These are phyloP conservation scores for Silurus lanzhouensis DNA, from an alignment of 2,797 vertebrate species.

Conservation along the genomic window DNA sequence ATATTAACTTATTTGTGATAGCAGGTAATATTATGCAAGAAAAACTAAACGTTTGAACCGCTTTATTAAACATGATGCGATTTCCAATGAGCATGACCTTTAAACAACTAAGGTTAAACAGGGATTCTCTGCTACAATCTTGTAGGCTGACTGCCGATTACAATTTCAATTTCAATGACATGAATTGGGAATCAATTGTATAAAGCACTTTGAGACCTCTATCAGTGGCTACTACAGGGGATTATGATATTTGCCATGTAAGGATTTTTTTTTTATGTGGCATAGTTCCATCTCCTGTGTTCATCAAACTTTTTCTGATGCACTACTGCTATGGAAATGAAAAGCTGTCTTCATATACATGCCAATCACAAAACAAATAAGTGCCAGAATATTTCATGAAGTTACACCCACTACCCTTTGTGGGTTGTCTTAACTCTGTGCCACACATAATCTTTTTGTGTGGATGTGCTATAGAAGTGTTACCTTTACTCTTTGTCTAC, in stretches of 20 bases:
- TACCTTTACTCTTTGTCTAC: slow-evolving; percentile 24
- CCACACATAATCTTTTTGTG: slow-evolving; percentile 59
- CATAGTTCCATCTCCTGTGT: slow-evolving; percentile 29
- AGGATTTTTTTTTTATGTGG: slow-evolving; percentile 13
- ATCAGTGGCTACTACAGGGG: slow-evolving; percentile 24
- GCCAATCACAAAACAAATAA: slow-evolving; percentile 65
- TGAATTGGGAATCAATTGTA: neutral
- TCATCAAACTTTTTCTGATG: slow-evolving; percentile 27
- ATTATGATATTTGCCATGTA: slow-evolving; percentile 20
- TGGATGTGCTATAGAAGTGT: slow-evolving; percentile 32
- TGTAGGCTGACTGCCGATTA: neutral
- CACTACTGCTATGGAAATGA: slow-evolving; percentile 53
- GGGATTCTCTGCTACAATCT: neutral
- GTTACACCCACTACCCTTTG: slow-evolving; percentile 68
- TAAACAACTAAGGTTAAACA: slow-evolving; percentile 21
- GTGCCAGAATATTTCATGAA: slow-evolving; percentile 78
- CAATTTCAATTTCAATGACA: slow-evolving; percentile 2
- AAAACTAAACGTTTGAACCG: slow-evolving; percentile 13
- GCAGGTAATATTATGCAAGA: slow-evolving; percentile 52
- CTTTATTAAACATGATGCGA: slow-evolving; percentile 18
- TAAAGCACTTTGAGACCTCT: slow-evolving; percentile 42
- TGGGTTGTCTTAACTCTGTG: slow-evolving; percentile 74
- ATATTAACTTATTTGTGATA: slow-evolving; percentile 39
- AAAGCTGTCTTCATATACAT: slow-evolving; percentile 45
- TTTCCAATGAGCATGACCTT: slow-evolving; percentile 10